phyloP scores from a whole-genome alignment of 2,797 vertebrate genomes.

The Pitangus sulphuratus region DNA sequence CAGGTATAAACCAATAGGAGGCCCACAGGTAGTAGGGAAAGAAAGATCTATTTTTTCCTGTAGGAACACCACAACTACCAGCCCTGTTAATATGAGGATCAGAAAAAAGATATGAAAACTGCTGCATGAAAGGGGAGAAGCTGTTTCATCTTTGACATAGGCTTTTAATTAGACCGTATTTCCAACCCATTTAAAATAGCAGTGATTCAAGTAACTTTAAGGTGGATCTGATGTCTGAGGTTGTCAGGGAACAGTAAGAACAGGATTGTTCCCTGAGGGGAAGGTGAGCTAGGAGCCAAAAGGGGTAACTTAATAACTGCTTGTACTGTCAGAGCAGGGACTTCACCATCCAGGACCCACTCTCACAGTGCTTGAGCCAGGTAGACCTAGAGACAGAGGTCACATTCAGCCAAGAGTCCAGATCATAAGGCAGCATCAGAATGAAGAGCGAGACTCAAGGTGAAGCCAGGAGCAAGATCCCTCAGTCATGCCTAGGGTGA shows the following conservation, averaged over 20 bases:
- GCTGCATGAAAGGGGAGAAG: background rate
- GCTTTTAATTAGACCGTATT: background rate
- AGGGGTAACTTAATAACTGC: background rate
- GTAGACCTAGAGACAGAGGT: background rate
- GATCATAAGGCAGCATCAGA: no score
- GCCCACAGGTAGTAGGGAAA: background rate
- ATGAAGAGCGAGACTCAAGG: background rate
- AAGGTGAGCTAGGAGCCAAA: background rate
- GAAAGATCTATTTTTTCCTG: background rate
- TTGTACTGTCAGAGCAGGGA: background rate
- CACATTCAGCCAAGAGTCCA: background rate
- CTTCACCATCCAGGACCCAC: background rate
- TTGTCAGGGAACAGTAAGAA: background rate
- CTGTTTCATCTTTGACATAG: background rate
- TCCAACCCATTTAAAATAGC: background rate
- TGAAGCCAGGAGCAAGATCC: background rate
- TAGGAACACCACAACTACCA: background rate
- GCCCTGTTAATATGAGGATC: accelerated
- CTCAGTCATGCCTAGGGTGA: background rate
- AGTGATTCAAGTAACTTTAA: background rate
- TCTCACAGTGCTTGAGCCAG: background rate
- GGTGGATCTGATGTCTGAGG: background rate
- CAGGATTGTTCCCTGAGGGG: background rate
- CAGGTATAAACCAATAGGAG: background rate
- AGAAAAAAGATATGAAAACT: background rate